Percentiles rank a stretch among this genome's conserved stretches.
Evolutionary conservation across 2,113 vertebrate species (phyloP).

Genomic region (Tylochromis polylepis): DNA sequence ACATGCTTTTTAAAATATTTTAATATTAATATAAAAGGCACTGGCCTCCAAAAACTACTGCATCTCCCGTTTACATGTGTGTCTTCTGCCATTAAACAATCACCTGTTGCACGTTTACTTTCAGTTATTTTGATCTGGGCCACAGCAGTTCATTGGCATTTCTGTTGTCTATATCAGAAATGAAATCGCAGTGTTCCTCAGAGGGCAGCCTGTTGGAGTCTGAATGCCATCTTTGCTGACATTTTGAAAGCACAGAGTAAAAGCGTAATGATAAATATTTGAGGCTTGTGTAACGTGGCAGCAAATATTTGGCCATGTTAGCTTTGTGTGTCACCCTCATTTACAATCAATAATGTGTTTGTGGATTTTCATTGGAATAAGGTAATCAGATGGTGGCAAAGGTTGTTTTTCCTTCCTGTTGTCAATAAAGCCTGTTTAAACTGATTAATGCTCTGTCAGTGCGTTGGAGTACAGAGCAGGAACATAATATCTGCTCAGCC

Average conservation of each 20-base stretch:
- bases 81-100: neutral
- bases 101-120: neutral
- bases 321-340: neutral
- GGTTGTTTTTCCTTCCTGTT: neutral
- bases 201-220: neutral
- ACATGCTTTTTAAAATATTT: neutral
- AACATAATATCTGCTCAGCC: neutral
- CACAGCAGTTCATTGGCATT: slow-evolving; percentile 7
- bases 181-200: neutral
- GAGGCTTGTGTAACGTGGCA: neutral
- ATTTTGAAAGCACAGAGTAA: slow-evolving; percentile 14
- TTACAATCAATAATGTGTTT: neutral
- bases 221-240: slow-evolving; percentile 7
- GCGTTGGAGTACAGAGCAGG: neutral
- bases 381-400: neutral
- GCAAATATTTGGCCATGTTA: neutral
- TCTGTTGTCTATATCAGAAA: slow-evolving; percentile 12
- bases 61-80: neutral
- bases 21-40: neutral
- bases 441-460: neutral
- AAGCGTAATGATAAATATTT: slow-evolving; percentile 15
- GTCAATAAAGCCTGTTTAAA: neutral
- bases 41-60: neutral
- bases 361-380: neutral
- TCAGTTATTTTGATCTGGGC: neutral